Evolutionary conservation across 2,797 vertebrate genomes (phyloP), one percentile per base, ranked within the genome.

Genomic region (Monodelphis domestica): DNA sequence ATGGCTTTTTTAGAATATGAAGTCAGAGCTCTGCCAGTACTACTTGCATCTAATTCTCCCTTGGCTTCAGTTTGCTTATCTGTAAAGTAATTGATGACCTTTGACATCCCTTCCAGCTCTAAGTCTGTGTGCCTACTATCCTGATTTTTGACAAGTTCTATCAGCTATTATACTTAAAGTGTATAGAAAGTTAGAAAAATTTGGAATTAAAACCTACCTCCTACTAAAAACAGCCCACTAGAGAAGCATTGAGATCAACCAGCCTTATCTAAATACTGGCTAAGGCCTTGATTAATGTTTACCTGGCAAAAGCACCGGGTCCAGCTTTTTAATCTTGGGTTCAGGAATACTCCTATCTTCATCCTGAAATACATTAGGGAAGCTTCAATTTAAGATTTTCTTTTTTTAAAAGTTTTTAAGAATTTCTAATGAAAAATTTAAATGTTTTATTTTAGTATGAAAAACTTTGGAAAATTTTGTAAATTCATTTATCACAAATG

Each of bases 251-350:
- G 51, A 78, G 29, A 53, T 17, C 88, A 87, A 93, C 94, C 38
- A 3, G 89, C 15, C 30, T 55, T 53, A 21, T 4, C 52, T 1
- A 95, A 28, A 2, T 21, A 63, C 17, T 89, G 55, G n/a, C 9
- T 26, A 52, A 90, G 91, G 45, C 88, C 4, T 54, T 29, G 53
- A 89, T 91, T 94, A 54, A 90, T 0, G 51, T 98, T 98, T 98
- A 99, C 99, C 99, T 99, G 99, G 99, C 97, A 99, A 97, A 97
- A 99, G 98, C 89, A 98, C 98, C 0, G 99, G 98, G 96, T 99
- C 99, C 98, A 99, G 98, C 96, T 99, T 99, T 98, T 99, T 99
- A 96, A 99, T 99, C 91, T 99, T 99, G 93, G 98, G 98, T 87
- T 99, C 99, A 95, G 99, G 98, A 0, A 95, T 98, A 97, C 98